Base-by-base conservation (phyloP, 2,888 invertebrate species). In the Mylabris sibirica region DNA sequence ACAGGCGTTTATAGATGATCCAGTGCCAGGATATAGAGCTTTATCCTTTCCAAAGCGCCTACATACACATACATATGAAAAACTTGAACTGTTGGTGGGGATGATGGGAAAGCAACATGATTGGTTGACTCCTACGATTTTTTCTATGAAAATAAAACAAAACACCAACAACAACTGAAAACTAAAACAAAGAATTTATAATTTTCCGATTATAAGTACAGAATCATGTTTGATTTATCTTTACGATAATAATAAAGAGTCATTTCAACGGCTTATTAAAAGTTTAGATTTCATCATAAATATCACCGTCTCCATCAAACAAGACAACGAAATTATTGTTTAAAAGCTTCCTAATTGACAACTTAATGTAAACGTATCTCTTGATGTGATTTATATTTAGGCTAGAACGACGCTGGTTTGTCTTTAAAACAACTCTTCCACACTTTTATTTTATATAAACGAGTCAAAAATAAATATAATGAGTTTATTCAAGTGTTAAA, bases 1-100 rank as follows among this genome's bases (percentile, higher is more conserved):
- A 78, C 78, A 78, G 77, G 78, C 77, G 72, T 76, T 73, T 75
- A 74, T 73, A 74, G 74, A 76, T 73, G 72, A 74, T 69, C 70
- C 70, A 74, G 75, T 74, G 75, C 75, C 72, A 73, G 76, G 75
- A 76, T 77, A 76, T 77, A 76, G 78, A 75, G 75, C 78, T 78
- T 79, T 79, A 79, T 79, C 78, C 78, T 75, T 24, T 73, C 64
- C 73, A 72, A 73, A 70, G 76, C 79, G 79, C 79, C 79, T 78
- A 79, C 79, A 79, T 78, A 72, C 20, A 35, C 22, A 53, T 14
- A 57, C 14, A 14, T 57, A 1, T 1, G 1, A 49, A 57, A 14
- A 57, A 2, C 12, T n/a, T 24, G 11, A 57, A 57, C 8, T 65
- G 60, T 34, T 70, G 70, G 70, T 65, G 70, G 70, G 67, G 67